Conservation (phyloP, 64 coral and sea anemone species). For the Dendrophyllia cribrosa region DNA sequence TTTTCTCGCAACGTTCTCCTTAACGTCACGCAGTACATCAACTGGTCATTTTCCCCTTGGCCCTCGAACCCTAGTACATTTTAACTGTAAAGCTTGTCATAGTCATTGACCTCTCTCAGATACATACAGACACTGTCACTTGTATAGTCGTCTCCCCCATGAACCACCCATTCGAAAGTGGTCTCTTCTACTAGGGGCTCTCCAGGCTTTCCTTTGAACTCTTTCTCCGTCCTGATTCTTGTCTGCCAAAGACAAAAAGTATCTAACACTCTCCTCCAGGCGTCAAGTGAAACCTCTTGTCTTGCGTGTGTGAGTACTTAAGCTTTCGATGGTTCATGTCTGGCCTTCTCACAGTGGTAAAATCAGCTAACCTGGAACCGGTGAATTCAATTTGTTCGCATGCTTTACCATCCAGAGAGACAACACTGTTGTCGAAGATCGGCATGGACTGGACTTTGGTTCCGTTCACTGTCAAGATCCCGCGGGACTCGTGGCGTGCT, state of each 20-base stretch:
- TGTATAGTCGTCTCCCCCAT: slow-evolving; percentile 39
- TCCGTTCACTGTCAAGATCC: slow-evolving; percentile 63
- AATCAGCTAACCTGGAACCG: slow-evolving; percentile 30
- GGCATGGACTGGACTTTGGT: slow-evolving; percentile 53
- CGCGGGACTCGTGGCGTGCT: neutral
- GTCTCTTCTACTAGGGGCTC: slow-evolving; percentile 45
- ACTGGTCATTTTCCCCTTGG: slow-evolving; percentile 20
- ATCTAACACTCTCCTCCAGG: neutral
- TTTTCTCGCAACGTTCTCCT: slow-evolving; percentile 1
- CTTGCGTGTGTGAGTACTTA: slow-evolving; percentile 41
- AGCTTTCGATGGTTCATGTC: slow-evolving; percentile 19
- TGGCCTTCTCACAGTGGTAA: slow-evolving; percentile 44
- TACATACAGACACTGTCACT: neutral
- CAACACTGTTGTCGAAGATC: slow-evolving; percentile 2
- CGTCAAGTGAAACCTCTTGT: slow-evolving; percentile 32
- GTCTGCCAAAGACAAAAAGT: neutral
- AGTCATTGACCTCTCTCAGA: neutral
- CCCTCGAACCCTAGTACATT: slow-evolving; percentile 47
- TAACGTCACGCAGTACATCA: slow-evolving; percentile 15
- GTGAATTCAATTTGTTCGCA: slow-evolving; percentile 55
- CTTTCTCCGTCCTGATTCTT: slow-evolving; percentile 49
- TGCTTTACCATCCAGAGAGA: slow-evolving; percentile 15
- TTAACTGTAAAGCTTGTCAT: slow-evolving; percentile 41
- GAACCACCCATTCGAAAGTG: slow-evolving; percentile 31
- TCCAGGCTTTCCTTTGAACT: slow-evolving; percentile 52